phyloP scores from a whole-genome alignment of 2,888 invertebrate genomes.

The Limnephilus marmoratus region DNA sequence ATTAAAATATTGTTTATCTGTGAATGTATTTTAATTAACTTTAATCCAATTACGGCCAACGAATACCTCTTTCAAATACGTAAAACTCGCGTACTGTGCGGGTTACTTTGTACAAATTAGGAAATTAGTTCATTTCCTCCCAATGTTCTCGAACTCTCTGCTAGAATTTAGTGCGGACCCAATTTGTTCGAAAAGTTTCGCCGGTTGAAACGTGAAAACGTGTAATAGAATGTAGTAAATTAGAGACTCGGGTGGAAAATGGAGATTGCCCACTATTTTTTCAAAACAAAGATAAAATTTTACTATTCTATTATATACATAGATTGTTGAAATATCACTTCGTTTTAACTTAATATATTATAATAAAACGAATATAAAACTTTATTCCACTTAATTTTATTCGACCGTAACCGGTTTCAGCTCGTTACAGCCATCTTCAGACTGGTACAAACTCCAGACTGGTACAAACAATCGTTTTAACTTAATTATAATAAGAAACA shows the following conservation, averaged over 20 bases:
- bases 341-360: too few relatives aligned
- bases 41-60: not conserved
- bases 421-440: too few relatives aligned
- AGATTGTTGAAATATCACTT: too few relatives aligned
- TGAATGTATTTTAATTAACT: not conserved
- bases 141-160: not conserved
- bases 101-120: not conserved
- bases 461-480: too few relatives aligned
- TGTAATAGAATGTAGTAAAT: not conserved
- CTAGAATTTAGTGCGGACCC: slow-evolving; percentile 1
- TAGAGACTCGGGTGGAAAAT: not conserved
- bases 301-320: too few relatives aligned
- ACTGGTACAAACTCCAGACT: too few relatives aligned
- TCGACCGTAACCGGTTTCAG: too few relatives aligned
- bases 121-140: not conserved
- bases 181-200: not conserved
- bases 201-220: not conserved
- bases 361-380: too few relatives aligned
- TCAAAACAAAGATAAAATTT: not conserved
- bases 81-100: not conserved
- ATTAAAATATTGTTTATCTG: not conserved
- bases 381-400: too few relatives aligned
- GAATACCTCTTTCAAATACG: not conserved
- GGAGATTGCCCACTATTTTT: not conserved
- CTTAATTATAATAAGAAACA: not conserved